Evolutionary conservation across 2,888 invertebrate genomes (phyloP).

Genomic region (Chrysomela aeneicollis): DNA sequence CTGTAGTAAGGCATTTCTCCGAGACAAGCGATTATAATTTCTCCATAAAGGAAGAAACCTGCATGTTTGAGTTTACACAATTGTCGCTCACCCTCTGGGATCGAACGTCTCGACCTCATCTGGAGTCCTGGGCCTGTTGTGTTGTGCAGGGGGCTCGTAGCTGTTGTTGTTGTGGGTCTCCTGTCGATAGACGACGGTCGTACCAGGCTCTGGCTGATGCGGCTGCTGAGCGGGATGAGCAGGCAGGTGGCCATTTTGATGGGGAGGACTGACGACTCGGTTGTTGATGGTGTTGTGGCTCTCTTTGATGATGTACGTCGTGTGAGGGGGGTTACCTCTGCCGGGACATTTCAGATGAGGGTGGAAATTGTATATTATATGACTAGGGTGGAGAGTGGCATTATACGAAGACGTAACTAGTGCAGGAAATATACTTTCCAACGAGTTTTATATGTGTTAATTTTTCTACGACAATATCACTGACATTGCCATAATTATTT

Average conservation of each 20-base stretch:
- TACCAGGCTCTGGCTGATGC: conserved; percentile 34
- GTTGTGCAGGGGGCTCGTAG: conserved; percentile 39
- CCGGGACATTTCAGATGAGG: conserved; percentile 19
- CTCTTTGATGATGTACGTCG: conserved; percentile 50
- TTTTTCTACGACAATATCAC: too few relatives aligned
- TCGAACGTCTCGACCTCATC: conserved; percentile 53
- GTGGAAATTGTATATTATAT: too few relatives aligned
- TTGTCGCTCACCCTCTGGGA: conserved; percentile 41
- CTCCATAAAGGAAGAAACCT: too few relatives aligned
- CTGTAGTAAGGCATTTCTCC: too few relatives aligned
- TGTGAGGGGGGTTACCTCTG: conserved; percentile 43
- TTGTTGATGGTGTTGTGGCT: conserved; percentile 49
- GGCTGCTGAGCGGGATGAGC: conserved; percentile 23
- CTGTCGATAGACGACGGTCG: conserved; percentile 53
- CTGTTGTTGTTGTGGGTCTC: conserved; percentile 49
- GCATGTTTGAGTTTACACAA: too few relatives aligned
- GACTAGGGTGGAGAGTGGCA: too few relatives aligned
- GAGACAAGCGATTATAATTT: too few relatives aligned
- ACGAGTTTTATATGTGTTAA: too few relatives aligned
- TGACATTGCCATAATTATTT: too few relatives aligned
- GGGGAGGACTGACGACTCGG: conserved; percentile 40
- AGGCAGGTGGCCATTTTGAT: conserved; percentile 52
- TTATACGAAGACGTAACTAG: too few relatives aligned
- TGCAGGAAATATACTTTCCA: too few relatives aligned
- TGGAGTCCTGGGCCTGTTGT: conserved; percentile 40